Evolutionary conservation across 2,113 vertebrate genomes (phyloP).

Genomic region (Elaphurus davidianus): DNA sequence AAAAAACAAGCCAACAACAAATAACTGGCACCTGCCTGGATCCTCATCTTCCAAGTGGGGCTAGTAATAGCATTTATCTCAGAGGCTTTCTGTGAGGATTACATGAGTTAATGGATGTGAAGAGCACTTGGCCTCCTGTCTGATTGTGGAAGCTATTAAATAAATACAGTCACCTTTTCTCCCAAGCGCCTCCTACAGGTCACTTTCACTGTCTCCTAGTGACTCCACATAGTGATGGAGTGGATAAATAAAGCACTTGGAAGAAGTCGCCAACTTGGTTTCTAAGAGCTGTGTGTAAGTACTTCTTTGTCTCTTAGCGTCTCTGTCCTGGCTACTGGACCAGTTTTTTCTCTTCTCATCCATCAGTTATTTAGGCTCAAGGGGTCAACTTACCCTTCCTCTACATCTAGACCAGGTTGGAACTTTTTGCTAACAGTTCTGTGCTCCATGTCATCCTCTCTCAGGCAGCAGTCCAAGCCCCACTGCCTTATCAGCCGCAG

Average conservation of each 20-base stretch:
- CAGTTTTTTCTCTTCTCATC: not conserved
- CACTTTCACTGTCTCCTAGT: not conserved
- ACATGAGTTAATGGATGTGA: not conserved
- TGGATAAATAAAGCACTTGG: not conserved
- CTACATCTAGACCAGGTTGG: not conserved
- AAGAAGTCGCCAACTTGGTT: not conserved
- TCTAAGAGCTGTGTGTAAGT: not conserved
- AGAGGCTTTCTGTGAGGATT: not conserved
- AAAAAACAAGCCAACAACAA: not conserved
- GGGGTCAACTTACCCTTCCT: not conserved
- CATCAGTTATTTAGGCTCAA: not conserved
- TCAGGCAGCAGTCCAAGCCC: constrained; percentile 47
- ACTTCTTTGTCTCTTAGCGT: not conserved
- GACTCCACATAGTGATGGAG: not conserved
- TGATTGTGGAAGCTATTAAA: not conserved
- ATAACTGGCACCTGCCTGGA: not conserved
- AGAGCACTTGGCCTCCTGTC: not conserved
- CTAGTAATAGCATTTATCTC: not conserved
- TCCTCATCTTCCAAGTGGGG: not conserved
- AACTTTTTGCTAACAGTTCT: not conserved
- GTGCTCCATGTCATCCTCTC: not conserved
- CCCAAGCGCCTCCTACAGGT: not conserved
- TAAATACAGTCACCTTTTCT: not conserved
- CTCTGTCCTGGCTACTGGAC: not conserved
- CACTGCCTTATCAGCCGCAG: constrained; percentile 28